Evolutionary conservation across 1,140 invertebrate genomes (phyloP), one percentile per base, ranked within the genome.

Genomic region (Caenorhabditis briggsae): DNA sequence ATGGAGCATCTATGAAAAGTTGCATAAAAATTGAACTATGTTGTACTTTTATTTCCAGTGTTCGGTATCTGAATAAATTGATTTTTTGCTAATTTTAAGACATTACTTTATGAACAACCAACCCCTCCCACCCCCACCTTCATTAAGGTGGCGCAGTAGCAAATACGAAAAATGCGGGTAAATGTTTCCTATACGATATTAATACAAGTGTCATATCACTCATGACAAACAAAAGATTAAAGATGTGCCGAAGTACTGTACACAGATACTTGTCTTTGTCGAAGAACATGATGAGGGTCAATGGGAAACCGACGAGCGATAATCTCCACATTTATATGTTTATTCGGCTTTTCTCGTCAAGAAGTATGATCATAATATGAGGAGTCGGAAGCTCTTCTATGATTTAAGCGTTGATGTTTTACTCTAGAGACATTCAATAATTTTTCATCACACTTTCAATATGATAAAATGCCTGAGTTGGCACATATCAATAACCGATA

Each of bases 201-300:
- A 78, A 78, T 78, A 78, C 70, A 78, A 78, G 70, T 78, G 70
- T 78, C 70, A 78, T 78, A 78, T 78, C 70, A 78, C 70, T 78
- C 46, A 78, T 11, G 70, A 78, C 70, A 78, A 78, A 78, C 46
- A 78, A 50, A 78, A 78, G 70, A 78, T 78, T 78, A 78, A 78
- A 78, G 70, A 78, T 78, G 46, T 78, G 70, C 70, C 70, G 70
- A 78, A 78, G n/a, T 50, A 78, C 70, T 78, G 46, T 78, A 53
- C 46, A 78, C 70, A 78, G n/a, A 14, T 20, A 78, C 70, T 78
- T 50, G 46, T 78, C 70, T 50, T 78, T 78, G 65, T 74, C n/a
- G 70, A 46, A 43, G 18, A 43, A 58, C 56, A 58, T n/a, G 56
- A n/a, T 46, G 70, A 8, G 70, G 20, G 46, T 78, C 46, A 78